Base-by-base conservation (phyloP, 1,140 invertebrate genomes). In the Sinonovacula constricta region DNA sequence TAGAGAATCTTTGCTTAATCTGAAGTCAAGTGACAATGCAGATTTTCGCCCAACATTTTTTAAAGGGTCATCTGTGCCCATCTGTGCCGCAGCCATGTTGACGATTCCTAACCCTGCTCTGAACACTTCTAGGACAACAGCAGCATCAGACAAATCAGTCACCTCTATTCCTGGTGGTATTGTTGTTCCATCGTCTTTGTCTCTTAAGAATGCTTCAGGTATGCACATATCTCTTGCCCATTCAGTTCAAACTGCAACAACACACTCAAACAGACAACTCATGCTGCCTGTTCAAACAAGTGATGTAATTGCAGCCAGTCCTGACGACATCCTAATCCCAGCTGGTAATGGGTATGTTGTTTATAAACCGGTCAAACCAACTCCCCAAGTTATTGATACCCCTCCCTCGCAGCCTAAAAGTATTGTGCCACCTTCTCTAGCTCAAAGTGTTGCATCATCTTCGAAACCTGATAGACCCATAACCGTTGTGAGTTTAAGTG, bases 291-390 rank as follows among this genome's bases (percentile, higher is more conserved):
- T 74, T 33, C 10, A 36, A 0, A 63, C 57, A 0, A 30, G 53
- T 12, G 63, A 62, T 31, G 70, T 59, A 0, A 49, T 74, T 18
- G 26, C 70, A 31, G 70, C 70, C 7, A 63, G 60, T 12, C 70
- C 70, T 28, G 70, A 63, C 33, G 63, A 76, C 45, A 36, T 76
- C 7, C 53, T 76, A 0, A 10, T 76, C 22, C 72, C 72, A 45
- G 62, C 65, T 1, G 75, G 65, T 14, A 68, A 78, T 45, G 65
- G 75, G 75, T 78, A 78, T 54, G 75, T 78, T 78, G 67, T 78
- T 78, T 70, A 59, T 53, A 78, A 69, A 39, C 75, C 65, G 56
- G 45, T 69, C 26, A 60, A 45, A n/a, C n/a, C n/a, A n/a, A n/a
- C n/a, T n/a, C n/a, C n/a, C n/a, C n/a, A n/a, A n/a, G n/a, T n/a